Conservation (phyloP, 2,113 vertebrate genomes). For the Haemorhous mexicanus region DNA sequence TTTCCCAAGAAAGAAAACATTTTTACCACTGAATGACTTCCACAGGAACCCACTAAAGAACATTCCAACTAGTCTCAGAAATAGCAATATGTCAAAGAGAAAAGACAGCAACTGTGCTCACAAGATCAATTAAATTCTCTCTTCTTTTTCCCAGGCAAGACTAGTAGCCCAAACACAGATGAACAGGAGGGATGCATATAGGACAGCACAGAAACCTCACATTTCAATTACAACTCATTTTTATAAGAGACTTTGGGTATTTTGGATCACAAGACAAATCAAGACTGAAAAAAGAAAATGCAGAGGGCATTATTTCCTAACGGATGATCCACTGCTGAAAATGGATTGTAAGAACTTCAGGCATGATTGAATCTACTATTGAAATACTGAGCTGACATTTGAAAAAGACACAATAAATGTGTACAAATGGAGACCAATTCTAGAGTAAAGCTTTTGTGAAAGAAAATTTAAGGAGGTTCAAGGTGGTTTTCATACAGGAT, state of each 20-base stretch:
- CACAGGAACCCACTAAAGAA: constrained; percentile 3
- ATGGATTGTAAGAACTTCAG: background rate
- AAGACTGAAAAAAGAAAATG: background rate
- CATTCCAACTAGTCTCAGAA: background rate
- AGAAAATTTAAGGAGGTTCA: background rate
- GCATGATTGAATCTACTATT: background rate
- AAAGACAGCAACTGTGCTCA: background rate
- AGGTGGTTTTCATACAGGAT: background rate
- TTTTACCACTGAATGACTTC: constrained; percentile 18
- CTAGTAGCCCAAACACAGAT: background rate
- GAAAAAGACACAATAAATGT: background rate
- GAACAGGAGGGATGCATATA: background rate
- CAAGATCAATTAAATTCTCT: background rate
- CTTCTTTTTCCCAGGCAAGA: background rate
- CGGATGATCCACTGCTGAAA: background rate
- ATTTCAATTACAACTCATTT: background rate
- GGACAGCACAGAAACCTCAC: background rate
- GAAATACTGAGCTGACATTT: constrained; percentile 14
- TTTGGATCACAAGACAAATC: background rate
- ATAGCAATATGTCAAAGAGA: background rate
- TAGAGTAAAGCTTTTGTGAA: background rate
- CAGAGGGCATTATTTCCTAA: background rate
- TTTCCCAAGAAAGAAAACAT: constrained; percentile 45
- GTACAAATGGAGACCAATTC: background rate
- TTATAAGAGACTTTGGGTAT: background rate